Evolutionary conservation across 2,113 vertebrate genomes (phyloP), one percentile per base, ranked within the genome.

Genomic region (Dendropsophus ebraccatus): DNA sequence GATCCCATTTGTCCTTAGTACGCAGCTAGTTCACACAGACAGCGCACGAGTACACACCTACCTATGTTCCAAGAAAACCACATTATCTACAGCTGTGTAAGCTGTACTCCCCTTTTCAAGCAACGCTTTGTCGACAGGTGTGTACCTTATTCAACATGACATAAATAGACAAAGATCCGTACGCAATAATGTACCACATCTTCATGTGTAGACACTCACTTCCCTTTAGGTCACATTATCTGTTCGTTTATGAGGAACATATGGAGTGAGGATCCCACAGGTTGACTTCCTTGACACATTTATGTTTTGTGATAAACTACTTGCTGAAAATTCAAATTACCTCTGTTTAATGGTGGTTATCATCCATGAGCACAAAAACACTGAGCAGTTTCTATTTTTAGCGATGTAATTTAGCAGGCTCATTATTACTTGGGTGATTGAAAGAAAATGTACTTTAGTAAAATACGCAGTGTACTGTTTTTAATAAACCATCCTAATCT

Each of bases 261-360:
- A 83, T 83, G 81, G 81, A 72, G 50, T 35, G 28, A 49, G 12
- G 49, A 35, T 83, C 81, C 81, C 81, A 73, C 28, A 72, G 67
- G 81, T 82, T 83, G 67, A 41, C 49, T 70, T 83, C 28, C 32
- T 54, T 83, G 67, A 83, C 81, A 83, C 50, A 32, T 73, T 73
- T 37, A 72, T 50, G 80, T 52, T 50, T 82, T 60, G 17, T 69
- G 67, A 73, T 83, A 69, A 83, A 83, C 21, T 83, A 56, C 49
- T 72, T 56, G 67, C 81, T 73, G 25, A 83, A 72, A 72, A 70
- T 83, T 73, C 17, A 32, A 30, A 83, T 83, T 73, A 56, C 23
- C 81, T 82, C 35, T 32, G 13, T 72, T 83, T 83, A 72, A 73
- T 73, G 67, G 67, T 73, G 67, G 81, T 37, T 56, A 56, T 72